Base-by-base conservation (phyloP, 1,140 invertebrate species). In the Drosophila equinoxialis region DNA sequence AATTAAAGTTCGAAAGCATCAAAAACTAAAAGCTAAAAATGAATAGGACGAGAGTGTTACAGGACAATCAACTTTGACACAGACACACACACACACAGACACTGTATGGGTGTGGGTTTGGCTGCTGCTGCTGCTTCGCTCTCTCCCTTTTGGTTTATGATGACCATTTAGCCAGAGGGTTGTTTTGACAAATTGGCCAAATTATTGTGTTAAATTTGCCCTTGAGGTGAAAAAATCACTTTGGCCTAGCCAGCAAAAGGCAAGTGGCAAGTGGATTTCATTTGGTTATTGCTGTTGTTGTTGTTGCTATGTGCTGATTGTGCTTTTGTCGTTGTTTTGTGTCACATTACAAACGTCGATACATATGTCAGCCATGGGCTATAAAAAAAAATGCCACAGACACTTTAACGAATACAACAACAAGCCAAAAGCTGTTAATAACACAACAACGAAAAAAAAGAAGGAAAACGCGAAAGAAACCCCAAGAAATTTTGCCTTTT, bases 121-220 rank as follows among this genome's bases (percentile, higher is more conserved):
- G 8, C 33, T 68, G 72, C 73, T 45, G 42, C 73, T 48, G 14
- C 14, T 48, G 35, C 35, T 37, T 30, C 3, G 35, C 37, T 39
- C 11, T 13, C 37, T 13, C 11, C 20, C 17, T 1, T 64, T 76
- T 77, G 77, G 71, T 83, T 86, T 86, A 90, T 90, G 78, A 78
- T 75, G 45, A 83, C 79, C 79, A 83, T 90, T 86, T 90, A 90
- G 87, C 86, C 71, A 26, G 77, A 90, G 87, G 86, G 86, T 80
- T 90, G 82, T 86, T 90, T 90, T 90, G 87, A 90, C 86, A 90
- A 90, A 90, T 90, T 90, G 86, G 90, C 82, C 87, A 90, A 90
- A 90, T 90, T 90, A 90, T 90, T 90, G 86, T 90, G 86, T 90
- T 90, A 90, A 90, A 90, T 87, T 90, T 90, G 87, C 86, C 86